Percentiles rank a stretch among this genome's conserved stretches.
These are phyloP conservation scores for Buceros bicornis DNA, from an alignment of 2,797 vertebrate species.

Conservation along the genomic window DNA sequence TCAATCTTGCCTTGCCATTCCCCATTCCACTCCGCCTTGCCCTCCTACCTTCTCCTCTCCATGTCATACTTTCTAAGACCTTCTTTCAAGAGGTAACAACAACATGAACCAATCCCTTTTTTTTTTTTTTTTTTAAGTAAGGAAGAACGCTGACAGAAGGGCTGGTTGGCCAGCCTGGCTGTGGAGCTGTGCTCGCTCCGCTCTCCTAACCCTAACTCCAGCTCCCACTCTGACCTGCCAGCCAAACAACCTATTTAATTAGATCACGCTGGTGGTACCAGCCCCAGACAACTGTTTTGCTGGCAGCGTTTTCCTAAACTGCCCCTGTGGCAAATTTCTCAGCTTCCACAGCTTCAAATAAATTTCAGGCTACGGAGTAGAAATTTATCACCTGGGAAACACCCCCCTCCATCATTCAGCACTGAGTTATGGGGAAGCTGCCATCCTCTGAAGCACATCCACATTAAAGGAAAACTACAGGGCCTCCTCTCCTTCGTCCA, in stretches of 20 bases:
- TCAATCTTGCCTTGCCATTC: constrained; percentile 52
- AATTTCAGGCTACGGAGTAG: neutral
- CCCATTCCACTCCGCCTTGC: neutral
- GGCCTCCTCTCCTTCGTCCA: neutral
- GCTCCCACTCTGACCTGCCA: constrained; percentile 24
- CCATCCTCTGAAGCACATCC: neutral
- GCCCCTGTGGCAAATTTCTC: constrained; percentile 13
- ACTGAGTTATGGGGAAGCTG: neutral
- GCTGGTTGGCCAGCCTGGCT: constrained; percentile 16
- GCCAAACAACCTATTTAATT: constrained; percentile 44
- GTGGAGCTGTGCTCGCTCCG: neutral
- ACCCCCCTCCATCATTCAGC: neutral
- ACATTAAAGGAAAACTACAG: neutral
- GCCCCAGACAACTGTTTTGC: constrained; percentile 20
- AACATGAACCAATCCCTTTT: neutral
- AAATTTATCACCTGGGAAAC: constrained; percentile 48
- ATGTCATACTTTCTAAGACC: constrained; percentile 35
- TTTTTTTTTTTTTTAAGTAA: neutral
- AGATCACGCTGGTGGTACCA: constrained; percentile 54
- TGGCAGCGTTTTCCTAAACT: constrained; percentile 38
- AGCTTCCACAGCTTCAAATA: constrained; percentile 16
- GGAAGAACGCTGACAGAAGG: neutral
- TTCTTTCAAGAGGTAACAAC: constrained; percentile 44
- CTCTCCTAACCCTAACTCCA: constrained; percentile 22
- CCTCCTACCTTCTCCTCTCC: constrained; percentile 21